Base-by-base conservation (phyloP, 2,797 vertebrate species). In the Channallabes apus region DNA sequence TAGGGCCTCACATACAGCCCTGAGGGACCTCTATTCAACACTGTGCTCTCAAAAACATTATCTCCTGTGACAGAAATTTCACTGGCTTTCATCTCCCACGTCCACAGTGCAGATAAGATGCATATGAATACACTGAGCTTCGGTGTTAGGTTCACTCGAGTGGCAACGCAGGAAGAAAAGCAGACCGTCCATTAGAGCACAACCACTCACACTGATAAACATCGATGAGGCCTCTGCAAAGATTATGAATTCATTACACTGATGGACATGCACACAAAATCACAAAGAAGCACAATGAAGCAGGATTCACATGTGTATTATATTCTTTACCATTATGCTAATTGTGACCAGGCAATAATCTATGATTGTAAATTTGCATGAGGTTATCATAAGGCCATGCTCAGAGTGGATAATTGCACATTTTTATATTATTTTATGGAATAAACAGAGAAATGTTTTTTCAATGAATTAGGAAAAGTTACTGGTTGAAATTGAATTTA, bases 231-330 rank as follows among this genome's bases (percentile, higher is more conserved):
- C 91, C 91, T 91, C 86, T 87, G 89, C 91, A 91, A 92, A 94
- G 93, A 94, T 94, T 94, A 94, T 93, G 92, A 95, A 94, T 95
- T 94, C 92, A 94, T 94, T 94, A 95, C 91, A 88, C 85, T 71
- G 64, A 67, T 86, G 65, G 86, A 92, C 88, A 91, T 89, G 90
- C 90, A 87, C 88, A 86, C 72, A 62, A 82, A 95, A 92, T 90
- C 93, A 93, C 91, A 92, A 91, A 92, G 91, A 91, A 91, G 22
- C 56, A 61, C 22, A 27, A 41, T 4, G 6, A 3, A 38, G 3
- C 77, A 83, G 41, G 79, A 72, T 82, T 84, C 58, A 81, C 56
- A 64, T 29, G 18, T 65, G 27, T 18, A 64, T 51, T 75, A 7
- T 65, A 22, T 32, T 82, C n/a, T n/a, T 29, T 46, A 67, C 69